These are phyloP conservation scores for Cossypha caffra DNA, from an alignment of 2,797 vertebrate species.

Conservation along the genomic window DNA sequence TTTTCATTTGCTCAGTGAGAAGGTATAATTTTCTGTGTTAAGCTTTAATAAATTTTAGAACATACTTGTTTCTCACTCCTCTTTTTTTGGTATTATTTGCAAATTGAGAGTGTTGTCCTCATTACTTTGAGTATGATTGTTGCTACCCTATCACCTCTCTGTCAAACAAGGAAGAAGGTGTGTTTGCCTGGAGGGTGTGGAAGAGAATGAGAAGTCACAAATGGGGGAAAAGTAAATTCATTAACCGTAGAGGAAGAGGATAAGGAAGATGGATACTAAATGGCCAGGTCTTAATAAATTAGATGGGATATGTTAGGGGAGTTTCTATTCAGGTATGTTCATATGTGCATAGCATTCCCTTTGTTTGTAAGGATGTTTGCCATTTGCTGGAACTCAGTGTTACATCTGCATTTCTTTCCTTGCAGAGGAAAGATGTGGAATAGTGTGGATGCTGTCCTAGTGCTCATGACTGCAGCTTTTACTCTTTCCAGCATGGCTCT, in stretches of 20 bases:
- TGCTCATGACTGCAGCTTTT: background rate
- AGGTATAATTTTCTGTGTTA: background rate
- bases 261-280: background rate
- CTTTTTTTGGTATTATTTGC: background rate
- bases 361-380: background rate
- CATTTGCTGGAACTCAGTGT: background rate
- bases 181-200: background rate
- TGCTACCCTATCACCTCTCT: background rate
- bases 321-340: background rate
- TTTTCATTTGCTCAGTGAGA: background rate
- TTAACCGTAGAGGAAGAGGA: background rate
- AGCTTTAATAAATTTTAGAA: background rate
- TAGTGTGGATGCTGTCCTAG: background rate
- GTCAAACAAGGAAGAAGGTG: background rate
- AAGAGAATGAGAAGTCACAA: background rate
- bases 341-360: fast-evolving
- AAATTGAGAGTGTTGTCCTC: background rate
- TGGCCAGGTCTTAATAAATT: background rate
- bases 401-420: background rate
- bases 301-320: background rate
- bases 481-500: background rate
- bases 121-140: background rate
- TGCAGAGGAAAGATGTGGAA: background rate
- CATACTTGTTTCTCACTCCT: fast-evolving
- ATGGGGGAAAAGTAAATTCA: background rate